Evolutionary conservation across 2,797 vertebrate species (phyloP).

Genomic region (Propithecus deckenii): DNA sequence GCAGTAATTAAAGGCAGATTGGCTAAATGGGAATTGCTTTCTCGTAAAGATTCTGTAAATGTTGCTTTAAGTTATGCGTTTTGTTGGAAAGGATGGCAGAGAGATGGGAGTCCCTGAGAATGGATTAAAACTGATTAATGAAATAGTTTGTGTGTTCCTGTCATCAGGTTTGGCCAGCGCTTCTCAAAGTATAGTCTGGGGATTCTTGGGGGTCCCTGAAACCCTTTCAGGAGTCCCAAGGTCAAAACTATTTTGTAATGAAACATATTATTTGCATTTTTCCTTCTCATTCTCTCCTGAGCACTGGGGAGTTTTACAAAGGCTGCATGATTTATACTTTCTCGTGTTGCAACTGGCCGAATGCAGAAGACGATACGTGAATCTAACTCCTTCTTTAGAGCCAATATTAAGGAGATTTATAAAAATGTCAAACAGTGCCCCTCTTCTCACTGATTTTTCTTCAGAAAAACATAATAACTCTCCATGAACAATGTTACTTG

Average conservation of each 20-base stretch:
- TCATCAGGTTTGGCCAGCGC: not conserved
- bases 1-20: not conserved
- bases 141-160: not conserved
- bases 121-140: not conserved
- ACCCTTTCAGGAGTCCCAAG: not conserved
- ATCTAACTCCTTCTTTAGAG: not conserved
- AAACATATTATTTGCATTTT: not conserved
- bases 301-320: not conserved
- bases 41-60: not conserved
- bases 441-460: not conserved
- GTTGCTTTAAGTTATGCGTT: not conserved
- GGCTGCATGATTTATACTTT: accelerated
- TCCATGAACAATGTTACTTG: not conserved
- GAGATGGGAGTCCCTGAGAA: not conserved
- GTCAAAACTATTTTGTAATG: not conserved
- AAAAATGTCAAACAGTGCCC: not conserved
- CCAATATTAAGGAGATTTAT: not conserved
- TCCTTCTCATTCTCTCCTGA: not conserved
- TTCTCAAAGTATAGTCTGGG: not conserved
- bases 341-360: not conserved
- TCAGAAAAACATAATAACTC: not conserved
- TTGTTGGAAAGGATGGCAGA: not conserved
- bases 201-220: not conserved
- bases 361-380: not conserved
- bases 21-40: not conserved